These are phyloP conservation scores for Heliornis fulica DNA, from an alignment of 2,113 vertebrate species.

Conservation along the genomic window DNA sequence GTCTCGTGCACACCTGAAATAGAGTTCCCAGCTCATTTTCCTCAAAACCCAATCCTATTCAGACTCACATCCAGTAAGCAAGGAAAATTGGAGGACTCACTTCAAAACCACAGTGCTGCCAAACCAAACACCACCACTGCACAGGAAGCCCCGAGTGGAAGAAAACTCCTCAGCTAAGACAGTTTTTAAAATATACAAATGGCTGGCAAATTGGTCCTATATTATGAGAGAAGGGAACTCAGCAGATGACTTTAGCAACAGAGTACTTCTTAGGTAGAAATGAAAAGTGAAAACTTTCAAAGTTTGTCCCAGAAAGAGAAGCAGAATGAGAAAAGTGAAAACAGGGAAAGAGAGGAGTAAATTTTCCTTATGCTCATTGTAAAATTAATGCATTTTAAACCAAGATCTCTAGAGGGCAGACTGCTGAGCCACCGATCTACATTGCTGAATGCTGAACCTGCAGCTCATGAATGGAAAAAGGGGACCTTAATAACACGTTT, in stretches of 20 bases:
- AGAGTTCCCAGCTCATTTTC: not conserved
- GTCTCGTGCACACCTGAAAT: not conserved
- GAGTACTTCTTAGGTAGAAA: not conserved
- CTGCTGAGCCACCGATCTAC: not conserved
- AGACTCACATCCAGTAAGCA: not conserved
- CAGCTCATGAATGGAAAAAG: slow-evolving; percentile 15
- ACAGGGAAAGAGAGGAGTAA: not conserved
- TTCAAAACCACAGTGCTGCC: not conserved
- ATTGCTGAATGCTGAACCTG: slow-evolving; percentile 14
- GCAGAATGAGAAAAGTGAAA: not conserved
- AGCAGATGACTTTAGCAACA: not conserved
- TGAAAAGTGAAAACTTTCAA: not conserved
- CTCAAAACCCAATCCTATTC: not conserved
- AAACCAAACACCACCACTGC: not conserved
- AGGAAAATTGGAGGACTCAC: not conserved
- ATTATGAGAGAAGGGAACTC: not conserved
- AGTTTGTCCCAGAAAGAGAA: not conserved
- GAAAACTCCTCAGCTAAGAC: not conserved
- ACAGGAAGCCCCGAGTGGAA: not conserved
- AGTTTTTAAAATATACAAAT: not conserved
- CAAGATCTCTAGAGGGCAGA: not conserved
- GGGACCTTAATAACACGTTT: slow-evolving; percentile 11
- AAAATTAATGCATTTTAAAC: slow-evolving; percentile 1
- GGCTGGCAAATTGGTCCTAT: not conserved
- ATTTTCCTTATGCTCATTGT: not conserved